Conservation (phyloP, 1,140 invertebrate species). For the Lucilia cuprina region DNA sequence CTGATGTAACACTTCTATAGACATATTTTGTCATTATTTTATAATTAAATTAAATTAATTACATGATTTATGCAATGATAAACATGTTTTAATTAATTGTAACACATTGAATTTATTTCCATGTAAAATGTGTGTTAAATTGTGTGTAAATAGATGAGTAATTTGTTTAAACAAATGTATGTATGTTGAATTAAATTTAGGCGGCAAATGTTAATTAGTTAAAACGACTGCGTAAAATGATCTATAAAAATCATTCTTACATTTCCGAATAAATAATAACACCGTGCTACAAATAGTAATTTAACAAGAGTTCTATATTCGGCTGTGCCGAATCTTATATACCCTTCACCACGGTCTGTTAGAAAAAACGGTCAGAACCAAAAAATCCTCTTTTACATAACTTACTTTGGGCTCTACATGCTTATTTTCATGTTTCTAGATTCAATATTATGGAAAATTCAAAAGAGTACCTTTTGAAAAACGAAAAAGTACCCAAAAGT, state of each 20-base stretch:
- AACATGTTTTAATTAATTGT: not conserved
- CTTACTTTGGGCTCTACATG: too few species aligned
- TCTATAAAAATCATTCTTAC: not conserved
- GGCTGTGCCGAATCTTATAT: too few species aligned
- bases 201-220: not conserved
- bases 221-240: not conserved
- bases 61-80: conserved; percentile 44
- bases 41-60: conserved; percentile 13
- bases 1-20: not conserved
- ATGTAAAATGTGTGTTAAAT: not conserved
- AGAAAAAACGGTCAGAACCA: too few species aligned
- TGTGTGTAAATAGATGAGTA: not conserved
- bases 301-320: too few species aligned
- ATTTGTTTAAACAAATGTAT: not conserved
- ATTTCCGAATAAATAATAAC: not conserved
- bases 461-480: too few species aligned
- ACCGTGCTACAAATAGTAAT: not conserved
- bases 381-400: too few species aligned
- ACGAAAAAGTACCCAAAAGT: too few species aligned
- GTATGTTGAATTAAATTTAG: not conserved
- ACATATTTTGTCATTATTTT: not conserved
- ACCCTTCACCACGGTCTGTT: too few species aligned
- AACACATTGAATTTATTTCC: not conserved
- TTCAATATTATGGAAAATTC: too few species aligned
- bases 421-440: too few species aligned